These are phyloP conservation scores for Poecile atricapillus DNA, from an alignment of 2,113 vertebrate genomes.

Conservation along the genomic window DNA sequence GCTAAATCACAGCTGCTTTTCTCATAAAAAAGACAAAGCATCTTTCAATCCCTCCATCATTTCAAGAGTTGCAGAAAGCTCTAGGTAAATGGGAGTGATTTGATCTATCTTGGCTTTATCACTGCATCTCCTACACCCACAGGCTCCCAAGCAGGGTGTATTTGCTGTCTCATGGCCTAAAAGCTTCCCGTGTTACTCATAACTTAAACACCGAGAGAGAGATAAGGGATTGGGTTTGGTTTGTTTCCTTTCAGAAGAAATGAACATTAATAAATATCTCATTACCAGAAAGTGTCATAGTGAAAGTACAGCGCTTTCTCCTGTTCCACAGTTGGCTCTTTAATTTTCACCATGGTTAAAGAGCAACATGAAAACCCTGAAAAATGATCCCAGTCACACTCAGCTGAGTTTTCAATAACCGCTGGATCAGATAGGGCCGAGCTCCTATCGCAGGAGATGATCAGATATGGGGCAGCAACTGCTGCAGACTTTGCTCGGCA, in stretches of 20 bases:
- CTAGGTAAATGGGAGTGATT: conserved; percentile 52
- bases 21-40: conserved; percentile 51
- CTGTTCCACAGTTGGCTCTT: conserved; percentile 7
- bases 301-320: conserved; percentile 61
- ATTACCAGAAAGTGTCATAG: conserved; percentile 56
- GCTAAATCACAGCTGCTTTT: conserved; percentile 61
- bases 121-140: conserved; percentile 37
- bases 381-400: conserved; percentile 8
- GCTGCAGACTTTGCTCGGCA: not conserved
- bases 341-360: conserved; percentile 17
- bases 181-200: conserved; percentile 66
- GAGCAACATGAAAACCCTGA: conserved; percentile 20
- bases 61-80: conserved; percentile 48
- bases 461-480: not conserved
- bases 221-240: conserved; percentile 56
- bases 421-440: conserved; percentile 21
- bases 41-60: conserved; percentile 39
- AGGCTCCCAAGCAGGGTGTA: conserved; percentile 27
- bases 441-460: not conserved
- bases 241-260: conserved; percentile 64
- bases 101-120: conserved; percentile 58
- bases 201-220: conserved; percentile 43
- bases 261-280: conserved; percentile 60
- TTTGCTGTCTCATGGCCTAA: conserved; percentile 66
- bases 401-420: conserved; percentile 54